Evolutionary conservation across 2,113 vertebrate genomes (phyloP), one percentile per base, ranked within the genome.

Genomic region (Neopipo cinnamomea): DNA sequence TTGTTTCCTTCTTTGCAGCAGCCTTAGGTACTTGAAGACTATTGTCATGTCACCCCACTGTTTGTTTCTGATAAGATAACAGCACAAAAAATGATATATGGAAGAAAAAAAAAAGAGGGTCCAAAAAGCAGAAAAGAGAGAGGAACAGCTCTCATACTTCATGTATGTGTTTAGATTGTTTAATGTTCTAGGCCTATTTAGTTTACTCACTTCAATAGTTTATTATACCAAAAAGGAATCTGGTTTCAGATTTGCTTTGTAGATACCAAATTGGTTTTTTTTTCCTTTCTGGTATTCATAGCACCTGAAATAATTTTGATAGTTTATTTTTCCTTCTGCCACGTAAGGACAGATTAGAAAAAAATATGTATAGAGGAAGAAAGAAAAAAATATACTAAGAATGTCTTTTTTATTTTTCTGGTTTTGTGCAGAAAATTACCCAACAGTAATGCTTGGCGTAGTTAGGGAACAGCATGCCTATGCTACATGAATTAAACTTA

Each of bases 401-500:
- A 19, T 50, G 31, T 59, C 23, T 82, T 73, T 79, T 85, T 88
- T 66, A 44, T 90, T 91, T 96, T 90, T 82, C 61, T 81, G 44
- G 1, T 82, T 93, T 62, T 88, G 35, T 86, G 58, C 31, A 85
- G 49, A 85, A 94, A 84, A 82, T 88, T 93, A 46, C 30, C 63
- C 87, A 89, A 35, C 42, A 76, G 72, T 90, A 82, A 65, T 81
- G 49, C 50, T 79, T 73, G 6, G 30, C 85, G 63, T 85, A 87
- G 92, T 39, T 84, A 78, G 39, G 30, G 35, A 82, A 56, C 55
- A 50, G 20, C 4, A 3, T 80, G 37, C 87, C 81, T 66, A 5
- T 89, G 41, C 72, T 93, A n/a, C 50, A 19, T 65, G 75, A 76
- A 92, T 80, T 52, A 96, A 66, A 35, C 62, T 77, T 94, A 92